Evolutionary conservation across 1,140 invertebrate species (phyloP), one percentile per base, ranked within the genome.

Genomic region (Latrodectus geometricus): DNA sequence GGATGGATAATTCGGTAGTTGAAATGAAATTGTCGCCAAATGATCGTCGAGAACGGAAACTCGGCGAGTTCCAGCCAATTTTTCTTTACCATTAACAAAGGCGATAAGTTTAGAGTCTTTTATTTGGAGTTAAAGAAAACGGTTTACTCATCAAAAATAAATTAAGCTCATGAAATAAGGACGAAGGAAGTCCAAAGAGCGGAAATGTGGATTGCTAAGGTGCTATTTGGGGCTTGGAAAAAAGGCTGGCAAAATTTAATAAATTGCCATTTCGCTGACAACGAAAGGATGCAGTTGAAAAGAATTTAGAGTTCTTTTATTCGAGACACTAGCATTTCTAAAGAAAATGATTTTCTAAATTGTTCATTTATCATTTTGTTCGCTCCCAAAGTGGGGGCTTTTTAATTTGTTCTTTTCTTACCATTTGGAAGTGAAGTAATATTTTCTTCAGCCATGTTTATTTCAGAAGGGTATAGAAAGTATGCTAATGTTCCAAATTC

Each of bases 101-200:
- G 54, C 21, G 74, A 76, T 76, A 76, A 76, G 54, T 76, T 76
- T 76, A 11, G 21, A 50, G 74, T 61, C 74, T 76, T 76, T 54
- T 76, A 54, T 76, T 35, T 15, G 21, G 15, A 8, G 15, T 20
- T 20, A n/a, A 48, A 48, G 52, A 52, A 23, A 14, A 23, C 54
- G 74, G 52, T 54, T 56, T 56, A 35, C 74, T 61, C 74, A 76
- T 76, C 74, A 76, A 76, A 52, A 76, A 76, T 76, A 76, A 76
- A 76, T 76, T 76, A 76, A 76, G 74, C n/a, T 76, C 54, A 76
- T 76, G 74, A 76, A 76, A 52, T 61, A 52, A 48, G 74, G 21
- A 52, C 54, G 49, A 61, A 54, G 52, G 50, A 61, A 61, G n/a
- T 35, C 21, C 20, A 17, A 3, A 49, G 54, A 61, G 15, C 74